Conservation (phyloP, 2,888 invertebrate genomes). For the Oxyteleia sp. region DNA sequence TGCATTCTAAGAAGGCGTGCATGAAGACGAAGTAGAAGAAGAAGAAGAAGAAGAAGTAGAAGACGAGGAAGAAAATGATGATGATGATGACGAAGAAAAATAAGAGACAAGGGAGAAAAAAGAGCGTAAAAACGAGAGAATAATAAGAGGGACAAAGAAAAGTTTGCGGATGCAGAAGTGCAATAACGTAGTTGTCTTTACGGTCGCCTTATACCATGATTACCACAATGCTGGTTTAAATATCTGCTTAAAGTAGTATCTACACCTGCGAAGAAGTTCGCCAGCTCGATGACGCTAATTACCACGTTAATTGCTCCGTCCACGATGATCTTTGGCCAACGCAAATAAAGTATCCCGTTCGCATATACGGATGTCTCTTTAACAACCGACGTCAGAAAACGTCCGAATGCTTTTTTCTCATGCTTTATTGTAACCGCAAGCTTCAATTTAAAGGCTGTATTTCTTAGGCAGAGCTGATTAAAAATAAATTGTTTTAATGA, state of each 20-base stretch:
- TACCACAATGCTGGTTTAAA: slow-evolving; percentile 79
- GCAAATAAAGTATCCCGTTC: slow-evolving; percentile 57
- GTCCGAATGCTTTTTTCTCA: slow-evolving; percentile 35
- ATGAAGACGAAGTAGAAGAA: too few relatives aligned
- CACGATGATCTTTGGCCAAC: slow-evolving; percentile 53
- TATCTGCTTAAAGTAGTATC: slow-evolving; percentile 77
- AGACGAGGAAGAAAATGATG: too few relatives aligned
- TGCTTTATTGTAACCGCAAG: slow-evolving; percentile 34
- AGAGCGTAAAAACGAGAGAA: slow-evolving; percentile 12
- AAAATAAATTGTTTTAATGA: slow-evolving; percentile 52
- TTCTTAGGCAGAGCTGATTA: slow-evolving; percentile 29
- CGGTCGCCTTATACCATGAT: slow-evolving; percentile 78
- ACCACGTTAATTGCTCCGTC: slow-evolving; percentile 66
- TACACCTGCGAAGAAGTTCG: slow-evolving; percentile 71
- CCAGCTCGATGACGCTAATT: slow-evolving; percentile 77
- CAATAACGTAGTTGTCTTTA: slow-evolving; percentile 79
- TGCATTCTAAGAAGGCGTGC: slow-evolving; percentile 31
- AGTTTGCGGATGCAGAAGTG: slow-evolving; percentile 59
- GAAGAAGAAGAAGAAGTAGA: too few relatives aligned
- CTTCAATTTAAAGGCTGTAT: slow-evolving; percentile 37
- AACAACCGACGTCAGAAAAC: slow-evolving; percentile 39
- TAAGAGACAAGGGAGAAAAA: slow-evolving; percentile 15
- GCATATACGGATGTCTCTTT: slow-evolving; percentile 43
- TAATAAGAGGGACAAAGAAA: slow-evolving; percentile 38
- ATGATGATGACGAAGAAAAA: slow-evolving; percentile 4